Conservation (phyloP, 1,140 invertebrate genomes). For the Lucilia cuprina region DNA sequence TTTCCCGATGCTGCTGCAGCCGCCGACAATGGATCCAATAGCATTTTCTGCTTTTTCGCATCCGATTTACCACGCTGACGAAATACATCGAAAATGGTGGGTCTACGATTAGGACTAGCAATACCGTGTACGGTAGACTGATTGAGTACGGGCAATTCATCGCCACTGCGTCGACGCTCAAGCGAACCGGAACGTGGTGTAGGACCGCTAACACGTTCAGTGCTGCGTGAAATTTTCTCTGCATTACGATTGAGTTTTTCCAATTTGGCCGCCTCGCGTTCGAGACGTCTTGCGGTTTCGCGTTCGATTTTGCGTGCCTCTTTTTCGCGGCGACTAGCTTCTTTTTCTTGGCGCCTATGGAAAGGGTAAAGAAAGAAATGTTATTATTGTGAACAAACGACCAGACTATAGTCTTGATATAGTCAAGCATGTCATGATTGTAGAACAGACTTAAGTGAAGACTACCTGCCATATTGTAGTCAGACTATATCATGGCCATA, state of each 20-base stretch:
- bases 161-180: slow-evolving; percentile 68
- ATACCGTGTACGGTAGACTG: slow-evolving; percentile 64
- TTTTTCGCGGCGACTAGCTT: slow-evolving; percentile 56
- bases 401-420: too few species aligned
- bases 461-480: too few species aligned
- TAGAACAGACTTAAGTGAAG: too few species aligned
- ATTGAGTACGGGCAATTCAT: slow-evolving; percentile 64
- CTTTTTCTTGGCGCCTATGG: slow-evolving; percentile 56
- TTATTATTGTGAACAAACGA: neutral
- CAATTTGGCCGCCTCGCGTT: slow-evolving; percentile 58
- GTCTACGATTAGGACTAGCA: slow-evolving; percentile 73
- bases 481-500: too few species aligned
- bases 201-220: slow-evolving; percentile 50
- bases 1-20: slow-evolving; percentile 36
- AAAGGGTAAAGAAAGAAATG: neutral
- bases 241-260: slow-evolving; percentile 60
- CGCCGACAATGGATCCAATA: slow-evolving; percentile 51
- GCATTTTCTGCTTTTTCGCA: slow-evolving; percentile 68
- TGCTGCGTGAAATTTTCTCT: slow-evolving; percentile 62
- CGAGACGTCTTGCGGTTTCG: slow-evolving; percentile 54
- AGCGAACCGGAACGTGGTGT: slow-evolving; percentile 56
- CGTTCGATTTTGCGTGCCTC: slow-evolving; percentile 59
- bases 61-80: slow-evolving; percentile 82
- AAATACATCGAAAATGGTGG: slow-evolving; percentile 84
- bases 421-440: too few species aligned